Evolutionary conservation across 2,888 invertebrate genomes (phyloP), one percentile per base, ranked within the genome.

Genomic region (Koerneria pararmatus): DNA sequence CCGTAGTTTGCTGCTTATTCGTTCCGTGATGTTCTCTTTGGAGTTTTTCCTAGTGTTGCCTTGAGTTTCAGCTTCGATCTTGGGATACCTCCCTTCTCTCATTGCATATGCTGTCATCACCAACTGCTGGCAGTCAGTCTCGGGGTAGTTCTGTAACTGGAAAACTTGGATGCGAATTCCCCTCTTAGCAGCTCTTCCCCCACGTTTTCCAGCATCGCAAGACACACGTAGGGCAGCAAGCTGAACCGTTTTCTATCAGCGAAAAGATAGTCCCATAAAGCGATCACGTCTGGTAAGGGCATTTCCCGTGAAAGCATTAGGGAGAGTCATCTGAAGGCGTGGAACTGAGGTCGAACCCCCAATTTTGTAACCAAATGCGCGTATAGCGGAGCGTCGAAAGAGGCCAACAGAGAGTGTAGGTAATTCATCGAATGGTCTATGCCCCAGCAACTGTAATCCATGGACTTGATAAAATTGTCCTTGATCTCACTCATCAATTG

Each of bases 121-220:
- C 41, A 80, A 69, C 22, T 71, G 69, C 32, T 68, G 69, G 3
- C 77, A 70, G 56, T 80, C 79, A n/a, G 72, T 68, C 35, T 68
- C 74, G 4, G 80, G 80, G 67, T 78, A 72, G 53, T 77, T 80
- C 77, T 80, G 71, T n/a, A n/a, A n/a, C n/a, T n/a, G n/a, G n/a
- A n/a, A n/a, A n/a, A n/a, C n/a, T n/a, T n/a, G n/a, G n/a, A n/a
- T n/a, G 95, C 91, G 85, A 97, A 98, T 85, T 97, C 97, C 63
- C 91, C 91, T 65, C 86, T 87, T 65, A 97, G 86, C 70, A 98
- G 87, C 76, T 91, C 89, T 60, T 92, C 89, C 83, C 91, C 88
- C 74, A 94, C 92, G 89, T 87, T 94, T 93, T 94, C 87, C 77
- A 98, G 91, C 97, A 98, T 98, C 79, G 95, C 92, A 86, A 93